A percentile compares a stretch with the other conserved stretches of the same genome.
These are phyloP conservation scores for Lycia hirtaria DNA, from an alignment of 2,888 invertebrate species.

Conservation along the genomic window DNA sequence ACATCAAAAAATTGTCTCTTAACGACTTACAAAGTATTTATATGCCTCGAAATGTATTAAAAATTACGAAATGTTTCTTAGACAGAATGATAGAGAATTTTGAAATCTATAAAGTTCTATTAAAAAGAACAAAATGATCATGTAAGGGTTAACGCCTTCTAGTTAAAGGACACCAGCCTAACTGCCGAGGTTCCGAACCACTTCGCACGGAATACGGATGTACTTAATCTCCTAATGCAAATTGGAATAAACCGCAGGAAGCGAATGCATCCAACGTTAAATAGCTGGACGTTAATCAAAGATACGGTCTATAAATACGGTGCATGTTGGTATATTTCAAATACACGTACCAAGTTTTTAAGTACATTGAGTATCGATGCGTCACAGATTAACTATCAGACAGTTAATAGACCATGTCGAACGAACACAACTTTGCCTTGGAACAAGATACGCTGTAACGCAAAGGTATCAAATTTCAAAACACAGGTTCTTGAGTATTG, in stretches of 20 bases:
- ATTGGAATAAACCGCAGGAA: slow-evolving; percentile 42
- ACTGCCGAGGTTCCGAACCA: slow-evolving; percentile 29
- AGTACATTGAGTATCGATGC: slow-evolving; percentile 28
- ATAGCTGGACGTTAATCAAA: slow-evolving; percentile 28
- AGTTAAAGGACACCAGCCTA: too few species aligned
- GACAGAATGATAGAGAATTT: too few species aligned
- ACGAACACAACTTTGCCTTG: slow-evolving; percentile 65
- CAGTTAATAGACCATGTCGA: slow-evolving; percentile 64
- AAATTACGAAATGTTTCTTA: too few species aligned
- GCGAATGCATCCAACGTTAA: slow-evolving; percentile 41
- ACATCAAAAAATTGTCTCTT: too few species aligned
- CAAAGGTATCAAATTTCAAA: slow-evolving; percentile 57
- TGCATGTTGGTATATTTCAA: slow-evolving; percentile 8
- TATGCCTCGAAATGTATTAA: too few species aligned
- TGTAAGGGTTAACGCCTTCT: too few species aligned
- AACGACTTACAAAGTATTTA: too few species aligned
- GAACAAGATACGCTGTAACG: slow-evolving; percentile 49
- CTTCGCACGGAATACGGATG: slow-evolving; percentile 37
- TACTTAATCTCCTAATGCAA: slow-evolving; percentile 45
- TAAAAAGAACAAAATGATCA: too few species aligned
- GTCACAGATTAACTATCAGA: slow-evolving; percentile 33
- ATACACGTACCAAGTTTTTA: slow-evolving; percentile 7
- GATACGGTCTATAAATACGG: slow-evolving; percentile 12
- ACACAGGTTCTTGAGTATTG: slow-evolving; percentile 40
- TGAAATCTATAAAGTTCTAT: too few species aligned